Evolutionary conservation across 2,113 vertebrate species (phyloP).

Genomic region (Plestiodon gilberti): DNA sequence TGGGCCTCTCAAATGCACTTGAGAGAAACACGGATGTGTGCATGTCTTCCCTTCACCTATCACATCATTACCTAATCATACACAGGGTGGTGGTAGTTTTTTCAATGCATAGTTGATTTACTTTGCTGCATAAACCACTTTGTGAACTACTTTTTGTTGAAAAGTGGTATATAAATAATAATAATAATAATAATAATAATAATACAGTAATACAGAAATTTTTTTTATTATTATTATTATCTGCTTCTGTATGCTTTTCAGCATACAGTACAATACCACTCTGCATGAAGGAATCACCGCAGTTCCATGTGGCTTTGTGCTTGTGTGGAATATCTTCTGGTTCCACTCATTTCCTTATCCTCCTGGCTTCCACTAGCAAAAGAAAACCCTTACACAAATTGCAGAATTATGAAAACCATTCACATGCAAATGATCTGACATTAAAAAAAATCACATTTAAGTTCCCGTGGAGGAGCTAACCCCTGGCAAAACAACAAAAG

Average conservation of each 20-base stretch:
- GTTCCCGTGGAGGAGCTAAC: neutral
- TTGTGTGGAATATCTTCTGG: neutral
- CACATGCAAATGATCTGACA: neutral
- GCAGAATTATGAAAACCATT: conserved; percentile 29
- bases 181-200: too few species aligned
- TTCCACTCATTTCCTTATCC: conserved; percentile 21
- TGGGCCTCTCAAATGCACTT: too few species aligned
- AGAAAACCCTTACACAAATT: conserved; percentile 44
- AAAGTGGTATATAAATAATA: too few species aligned
- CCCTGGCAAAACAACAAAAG: conserved; percentile 5
- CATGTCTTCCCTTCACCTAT: too few species aligned
- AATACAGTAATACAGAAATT: too few species aligned
- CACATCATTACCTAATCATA: too few species aligned
- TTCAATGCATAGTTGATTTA: too few species aligned
- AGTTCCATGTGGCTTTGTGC: neutral
- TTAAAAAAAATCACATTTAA: neutral
- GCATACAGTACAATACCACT: fast-evolving
- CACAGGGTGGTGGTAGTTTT: too few species aligned
- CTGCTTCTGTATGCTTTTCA: neutral
- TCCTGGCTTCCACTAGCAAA: conserved; percentile 30
- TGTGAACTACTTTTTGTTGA: too few species aligned
- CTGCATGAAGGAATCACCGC: fast-evolving
- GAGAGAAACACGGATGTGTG: too few species aligned
- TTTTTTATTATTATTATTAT: too few species aligned
- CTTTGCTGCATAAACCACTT: too few species aligned